These are phyloP conservation scores for Loris lydekkerianus DNA, from an alignment of 2,797 vertebrate genomes.

Conservation along the genomic window DNA sequence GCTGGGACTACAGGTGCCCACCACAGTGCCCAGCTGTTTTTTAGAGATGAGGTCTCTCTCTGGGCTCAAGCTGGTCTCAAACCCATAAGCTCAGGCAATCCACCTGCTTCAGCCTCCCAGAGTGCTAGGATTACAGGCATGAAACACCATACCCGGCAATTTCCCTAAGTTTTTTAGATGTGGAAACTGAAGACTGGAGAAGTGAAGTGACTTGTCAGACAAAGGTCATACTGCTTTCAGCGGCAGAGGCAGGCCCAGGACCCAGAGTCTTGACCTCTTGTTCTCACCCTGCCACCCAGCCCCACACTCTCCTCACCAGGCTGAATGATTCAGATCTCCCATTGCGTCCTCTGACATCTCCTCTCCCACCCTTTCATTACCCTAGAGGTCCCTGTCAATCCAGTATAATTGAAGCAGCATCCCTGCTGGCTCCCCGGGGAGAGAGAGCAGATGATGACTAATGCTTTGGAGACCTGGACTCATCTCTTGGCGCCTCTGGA, in stretches of 20 bases:
- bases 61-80: no score
- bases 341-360: slow-evolving; percentile 5
- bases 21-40: no score
- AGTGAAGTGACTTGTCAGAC: neutral
- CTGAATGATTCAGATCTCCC: neutral
- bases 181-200: neutral
- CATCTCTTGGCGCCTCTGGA: neutral
- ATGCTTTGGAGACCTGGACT: slow-evolving; percentile 56
- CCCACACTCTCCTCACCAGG: neutral
- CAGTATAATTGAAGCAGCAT: slow-evolving; percentile 60
- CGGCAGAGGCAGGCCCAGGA: neutral
- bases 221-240: neutral
- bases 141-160: no score
- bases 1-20: no score
- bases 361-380: slow-evolving; percentile 67
- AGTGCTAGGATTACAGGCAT: no score
- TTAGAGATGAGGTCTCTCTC: no score
- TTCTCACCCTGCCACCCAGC: neutral
- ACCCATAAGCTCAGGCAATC: no score
- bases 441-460: slow-evolving; percentile 54
- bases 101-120: no score
- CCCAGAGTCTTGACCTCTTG: neutral
- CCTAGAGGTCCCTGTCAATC: slow-evolving; percentile 69
- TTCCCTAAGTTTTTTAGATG: neutral
- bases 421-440: neutral